phyloP scores from a whole-genome alignment of 2,113 vertebrate species.

The Emydura subglobosa region DNA sequence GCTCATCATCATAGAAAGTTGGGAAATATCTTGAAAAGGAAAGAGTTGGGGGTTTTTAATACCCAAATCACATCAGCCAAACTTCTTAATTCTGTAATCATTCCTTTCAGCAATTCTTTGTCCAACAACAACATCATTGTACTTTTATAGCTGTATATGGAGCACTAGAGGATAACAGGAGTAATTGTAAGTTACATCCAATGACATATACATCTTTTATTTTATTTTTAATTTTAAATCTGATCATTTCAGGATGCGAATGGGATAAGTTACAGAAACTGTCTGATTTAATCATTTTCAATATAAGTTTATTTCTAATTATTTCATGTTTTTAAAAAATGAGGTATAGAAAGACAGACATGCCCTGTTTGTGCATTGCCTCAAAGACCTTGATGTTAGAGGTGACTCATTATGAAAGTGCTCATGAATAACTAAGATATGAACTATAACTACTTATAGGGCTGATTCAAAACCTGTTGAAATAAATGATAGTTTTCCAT shows the following conservation, averaged over 20 bases:
- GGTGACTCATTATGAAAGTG: not conserved
- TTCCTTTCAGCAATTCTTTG: slow-evolving; percentile 39
- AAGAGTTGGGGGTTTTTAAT: not conserved
- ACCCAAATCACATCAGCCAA: not conserved
- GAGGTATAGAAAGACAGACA: not conserved
- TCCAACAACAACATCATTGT: not conserved
- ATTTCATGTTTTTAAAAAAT: not conserved
- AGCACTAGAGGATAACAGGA: not conserved
- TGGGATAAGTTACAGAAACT: not conserved
- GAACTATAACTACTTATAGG: not conserved
- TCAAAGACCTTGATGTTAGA: not conserved
- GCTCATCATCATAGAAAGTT: slow-evolving; percentile 11
- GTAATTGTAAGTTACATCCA: not conserved
- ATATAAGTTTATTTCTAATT: fast-evolving
- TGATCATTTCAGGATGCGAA: not conserved
- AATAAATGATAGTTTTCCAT: not conserved
- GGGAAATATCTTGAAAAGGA: slow-evolving; percentile 49
- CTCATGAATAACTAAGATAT: not conserved
- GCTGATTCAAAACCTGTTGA: not conserved
- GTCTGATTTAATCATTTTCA: not conserved
- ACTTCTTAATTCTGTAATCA: not conserved
- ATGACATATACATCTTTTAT: not conserved
- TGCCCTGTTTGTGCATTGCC: not conserved
- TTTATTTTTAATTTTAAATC: not conserved
- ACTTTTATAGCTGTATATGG: not conserved